Base-by-base conservation (phyloP, 2,888 invertebrate species). In the Malachius bipustulatus region DNA sequence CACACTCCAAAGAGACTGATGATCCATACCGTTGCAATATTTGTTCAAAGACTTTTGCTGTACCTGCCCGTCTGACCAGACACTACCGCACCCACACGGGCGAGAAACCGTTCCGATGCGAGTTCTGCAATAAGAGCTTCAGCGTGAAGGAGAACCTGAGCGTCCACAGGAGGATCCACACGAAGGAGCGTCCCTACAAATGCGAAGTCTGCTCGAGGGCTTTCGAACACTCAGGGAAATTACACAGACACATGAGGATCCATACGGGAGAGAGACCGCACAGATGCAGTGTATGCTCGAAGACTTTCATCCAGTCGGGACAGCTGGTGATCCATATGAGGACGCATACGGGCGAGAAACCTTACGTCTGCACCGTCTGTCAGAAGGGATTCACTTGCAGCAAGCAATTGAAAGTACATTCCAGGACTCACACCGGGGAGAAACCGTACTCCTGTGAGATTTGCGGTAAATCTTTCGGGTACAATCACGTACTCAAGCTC, bases 351-450 rank as follows among this genome's bases (percentile, higher is more conserved):
- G 56, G 81, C 1, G 85, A 85, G 60, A 88, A 88, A 55, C 87
- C 87, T 0, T 89, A 88, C 57, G 77, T 78, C 2, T 76, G 75
- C 47, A 70, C 76, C 59, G 62, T 84, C 62, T 90, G 89, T 57
- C 82, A 81, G 32, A 90, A 90, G 57, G 88, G 88, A 3, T 90
- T 90, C 63, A 89, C 89, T 3, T 89, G 89, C 60, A 87, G 87
- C 43, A 89, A 89, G 56, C 89, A 89, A 59, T 68, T 90, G 10
- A 89, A 89, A 60, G 89, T 89, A 16, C 90, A 90, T 60, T 87
- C 87, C 15, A 73, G 89, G 26, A 89, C 89, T 1, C 89, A 89
- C 56, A 89, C 89, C 0, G 89, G 89, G 2, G 89, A 89, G 54
- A 82, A 89, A 46, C 89, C 89, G 0, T 89, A 89, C 55, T 82